Evolutionary conservation across 2,888 invertebrate genomes (phyloP), one percentile per base, ranked within the genome.

Genomic region (Trissoscelio sp.): DNA sequence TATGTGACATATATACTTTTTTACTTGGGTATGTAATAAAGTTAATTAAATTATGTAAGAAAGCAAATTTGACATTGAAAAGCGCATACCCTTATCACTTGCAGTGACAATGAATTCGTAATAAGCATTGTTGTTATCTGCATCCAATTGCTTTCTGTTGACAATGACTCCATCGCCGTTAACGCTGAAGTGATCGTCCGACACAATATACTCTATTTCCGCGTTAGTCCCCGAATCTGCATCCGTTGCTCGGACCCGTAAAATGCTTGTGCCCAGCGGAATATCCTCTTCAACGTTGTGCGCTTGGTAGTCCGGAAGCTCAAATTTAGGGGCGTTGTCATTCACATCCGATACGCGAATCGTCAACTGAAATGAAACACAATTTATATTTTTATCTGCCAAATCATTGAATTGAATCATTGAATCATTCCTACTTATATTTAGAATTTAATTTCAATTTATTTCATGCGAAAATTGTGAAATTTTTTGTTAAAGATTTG

Each of bases 231-330:
- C 98, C 1, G 98, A 97, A 91, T 99, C 99, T 0, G 97, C 95
- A 88, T 99, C 99, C 93, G 96, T 97, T 0, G 99, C 99, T 89
- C 97, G 97, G 62, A 99, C 98, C 92, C 97, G 97, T 60, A 99
- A 93, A 83, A 99, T 98, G 83, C 96, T 97, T 28, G 97, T 97
- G 78, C 98, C 98, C 37, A 97, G 93, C 0, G 97, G 95, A 83
- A 98, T 96, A 89, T 99, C 98, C 92, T 99, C 98, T 88, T 98
- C 97, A 0, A 98, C 96, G 90, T 98, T 98, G 92, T 98, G 97
- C 0, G 98, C 97, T 92, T 98, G 98, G 92, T 99, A 99, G 91
- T 99, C 97, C 0, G 98, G 98, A 83, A 99, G 92, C 92, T 98
- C 98, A 89, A 97, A 98, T 92, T 97, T 97, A 0, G 99, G 99